These are phyloP conservation scores for Carterocephalus palaemon DNA, from an alignment of 2,888 invertebrate species.

Conservation along the genomic window DNA sequence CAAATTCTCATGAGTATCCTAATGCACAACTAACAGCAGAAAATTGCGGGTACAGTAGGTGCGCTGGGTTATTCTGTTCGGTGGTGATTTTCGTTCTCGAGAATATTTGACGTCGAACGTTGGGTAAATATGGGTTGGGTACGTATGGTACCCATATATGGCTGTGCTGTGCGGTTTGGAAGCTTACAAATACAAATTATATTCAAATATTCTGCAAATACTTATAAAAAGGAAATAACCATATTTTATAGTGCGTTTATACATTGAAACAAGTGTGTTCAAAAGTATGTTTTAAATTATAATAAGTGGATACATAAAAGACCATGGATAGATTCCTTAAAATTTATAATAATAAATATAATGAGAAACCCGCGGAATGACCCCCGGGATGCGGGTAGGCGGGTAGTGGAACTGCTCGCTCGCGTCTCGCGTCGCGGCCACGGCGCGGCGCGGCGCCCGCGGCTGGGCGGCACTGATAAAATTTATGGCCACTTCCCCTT, in stretches of 20 bases:
- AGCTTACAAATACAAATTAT: too few species aligned
- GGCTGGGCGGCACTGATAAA: constrained; percentile 76
- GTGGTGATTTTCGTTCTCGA: constrained; percentile 5
- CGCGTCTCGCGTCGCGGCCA: constrained; percentile 38
- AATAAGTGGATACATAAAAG: too few species aligned
- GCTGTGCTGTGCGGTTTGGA: too few species aligned
- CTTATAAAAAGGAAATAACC: too few species aligned
- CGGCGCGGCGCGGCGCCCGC: constrained; percentile 41
- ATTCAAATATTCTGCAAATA: too few species aligned
- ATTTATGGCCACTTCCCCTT: constrained; percentile 80
- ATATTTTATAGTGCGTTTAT: too few species aligned
- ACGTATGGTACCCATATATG: too few species aligned
- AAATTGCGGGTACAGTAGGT: constrained; percentile 62
- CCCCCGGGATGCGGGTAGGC: constrained; percentile 25
- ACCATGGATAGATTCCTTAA: too few species aligned
- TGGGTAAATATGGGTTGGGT: constrained; percentile 2
- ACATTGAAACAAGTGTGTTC: too few species aligned
- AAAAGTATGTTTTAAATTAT: too few species aligned
- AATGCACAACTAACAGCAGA: constrained; percentile 65
- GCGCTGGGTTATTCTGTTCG: constrained; percentile 29
- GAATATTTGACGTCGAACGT: background rate
- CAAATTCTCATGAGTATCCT: constrained; percentile 59
- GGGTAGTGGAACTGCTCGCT: constrained; percentile 35
- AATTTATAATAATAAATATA: too few species aligned
- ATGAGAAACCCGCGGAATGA: constrained; percentile 10